A percentile compares a stretch with the other conserved stretches of the same genome.
Evolutionary conservation across 2,888 invertebrate genomes (phyloP).

Genomic region (Zaprionus lineosus): DNA sequence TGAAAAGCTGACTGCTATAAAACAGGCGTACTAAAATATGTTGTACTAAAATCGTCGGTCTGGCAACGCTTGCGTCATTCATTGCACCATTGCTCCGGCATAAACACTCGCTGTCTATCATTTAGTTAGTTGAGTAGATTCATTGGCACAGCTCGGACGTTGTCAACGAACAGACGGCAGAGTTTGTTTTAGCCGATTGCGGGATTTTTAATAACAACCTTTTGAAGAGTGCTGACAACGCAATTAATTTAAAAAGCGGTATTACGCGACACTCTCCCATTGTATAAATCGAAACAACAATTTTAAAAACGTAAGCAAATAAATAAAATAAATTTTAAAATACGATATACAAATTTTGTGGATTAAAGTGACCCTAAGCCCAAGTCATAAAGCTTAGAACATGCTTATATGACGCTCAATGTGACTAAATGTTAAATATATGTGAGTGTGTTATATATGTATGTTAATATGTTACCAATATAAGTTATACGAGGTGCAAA

Average conservation of each 20-base stretch:
- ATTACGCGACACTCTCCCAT: not conserved
- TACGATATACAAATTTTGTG: conserved; percentile 6
- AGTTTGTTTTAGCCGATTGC: no score
- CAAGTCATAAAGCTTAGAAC: conserved; percentile 24
- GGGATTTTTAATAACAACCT: no score
- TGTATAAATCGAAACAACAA: conserved; percentile 9
- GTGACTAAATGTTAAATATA: conserved; percentile 2
- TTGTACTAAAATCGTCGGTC: conserved; percentile 19
- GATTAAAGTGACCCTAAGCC: conserved; percentile 20
- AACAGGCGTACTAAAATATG: conserved; percentile 1
- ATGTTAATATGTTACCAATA: conserved; percentile 1
- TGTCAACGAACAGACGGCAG: conserved; percentile 7
- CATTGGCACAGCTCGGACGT: conserved; percentile 34
- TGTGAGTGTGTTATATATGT: conserved; percentile 1
- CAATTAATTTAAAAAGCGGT: conserved; percentile 28
- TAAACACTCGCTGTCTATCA: not conserved
- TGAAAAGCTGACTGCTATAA: conserved; percentile 21
- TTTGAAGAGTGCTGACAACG: conserved; percentile 53
- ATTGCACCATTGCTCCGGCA: no score
- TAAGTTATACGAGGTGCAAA: conserved; percentile 20
- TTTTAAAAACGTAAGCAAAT: conserved; percentile 53
- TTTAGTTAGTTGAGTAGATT: no score
- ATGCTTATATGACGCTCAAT: conserved; percentile 31
- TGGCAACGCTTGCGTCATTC: conserved; percentile 40
- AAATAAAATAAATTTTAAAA: not conserved